Evolutionary conservation across 2,888 invertebrate species (phyloP).

Genomic region (Labia minor): DNA sequence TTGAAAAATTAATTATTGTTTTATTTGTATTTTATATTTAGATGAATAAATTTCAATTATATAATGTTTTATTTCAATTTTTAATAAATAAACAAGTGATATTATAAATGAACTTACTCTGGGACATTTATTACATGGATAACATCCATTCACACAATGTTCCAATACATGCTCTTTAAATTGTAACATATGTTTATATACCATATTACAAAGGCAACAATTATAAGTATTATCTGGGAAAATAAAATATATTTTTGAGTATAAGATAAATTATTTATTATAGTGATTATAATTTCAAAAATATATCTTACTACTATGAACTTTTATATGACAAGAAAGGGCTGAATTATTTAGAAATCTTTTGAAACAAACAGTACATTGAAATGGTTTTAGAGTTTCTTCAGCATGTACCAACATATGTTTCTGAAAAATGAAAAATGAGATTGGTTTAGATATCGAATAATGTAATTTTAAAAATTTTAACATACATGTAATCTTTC

Average conservation of each 20-base stretch:
- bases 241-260: no score
- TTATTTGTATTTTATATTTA: no score
- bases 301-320: no score
- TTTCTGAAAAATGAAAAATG: slow-evolving; percentile 35
- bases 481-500: slow-evolving; percentile 47
- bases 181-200: slow-evolving; percentile 52
- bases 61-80: no score
- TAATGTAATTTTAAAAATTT: slow-evolving; percentile 16
- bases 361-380: slow-evolving; percentile 54
- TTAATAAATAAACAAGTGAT: no score
- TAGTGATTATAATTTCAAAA: no score
- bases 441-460: neutral
- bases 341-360: slow-evolving; percentile 62
- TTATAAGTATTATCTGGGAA: slow-evolving; percentile 56
- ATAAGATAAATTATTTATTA: no score
- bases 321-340: slow-evolving; percentile 58
- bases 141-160: slow-evolving; percentile 53
- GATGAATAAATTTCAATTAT: no score
- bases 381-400: slow-evolving; percentile 56
- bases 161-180: slow-evolving; percentile 55
- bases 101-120: slow-evolving; percentile 41
- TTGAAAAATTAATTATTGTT: no score
- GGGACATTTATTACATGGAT: slow-evolving; percentile 57
- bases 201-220: slow-evolving; percentile 60
- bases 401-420: slow-evolving; percentile 56